Evolutionary conservation across 2,888 invertebrate genomes (phyloP).

Genomic region (Caenorhabditis afra): DNA sequence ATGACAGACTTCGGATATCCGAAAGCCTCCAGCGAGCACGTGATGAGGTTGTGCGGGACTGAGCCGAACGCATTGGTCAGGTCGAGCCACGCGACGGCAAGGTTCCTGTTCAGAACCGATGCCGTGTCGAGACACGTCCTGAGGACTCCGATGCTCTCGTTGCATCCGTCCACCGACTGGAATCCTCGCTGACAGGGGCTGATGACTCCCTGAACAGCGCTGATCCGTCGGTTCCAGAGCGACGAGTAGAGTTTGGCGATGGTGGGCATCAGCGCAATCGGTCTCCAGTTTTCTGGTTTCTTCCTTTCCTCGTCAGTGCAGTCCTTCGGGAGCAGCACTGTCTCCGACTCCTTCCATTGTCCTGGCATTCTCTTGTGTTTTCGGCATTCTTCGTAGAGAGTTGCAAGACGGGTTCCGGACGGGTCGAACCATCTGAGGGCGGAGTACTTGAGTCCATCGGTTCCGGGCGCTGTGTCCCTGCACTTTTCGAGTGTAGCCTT

Average conservation of each 20-base stretch:
- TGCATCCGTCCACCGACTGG: slow-evolving; percentile 2
- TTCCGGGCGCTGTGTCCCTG: no score
- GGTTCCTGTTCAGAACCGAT: not conserved
- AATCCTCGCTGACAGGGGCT: slow-evolving; percentile 3
- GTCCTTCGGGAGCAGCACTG: not conserved
- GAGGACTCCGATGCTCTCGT: slow-evolving; percentile 5
- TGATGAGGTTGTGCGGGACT: slow-evolving; percentile 75
- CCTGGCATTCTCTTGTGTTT: not conserved
- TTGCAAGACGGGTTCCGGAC: not conserved
- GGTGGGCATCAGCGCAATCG: not conserved
- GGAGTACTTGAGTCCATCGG: no score
- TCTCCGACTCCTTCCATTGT: not conserved
- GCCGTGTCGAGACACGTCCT: not conserved
- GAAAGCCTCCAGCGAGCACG: not conserved
- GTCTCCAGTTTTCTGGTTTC: slow-evolving; percentile 3
- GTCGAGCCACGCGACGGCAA: slow-evolving; percentile 80
- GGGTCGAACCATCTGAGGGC: no score
- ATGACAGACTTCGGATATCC: not conserved
- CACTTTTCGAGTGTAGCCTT: no score
- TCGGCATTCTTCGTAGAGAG: not conserved
- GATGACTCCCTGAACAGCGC: not conserved
- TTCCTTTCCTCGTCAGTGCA: not conserved
- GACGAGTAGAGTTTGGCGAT: not conserved
- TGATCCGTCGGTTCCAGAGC: not conserved
- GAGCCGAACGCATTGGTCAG: slow-evolving; percentile 81